Evolutionary conservation across 92 coral and sea anemone species (phyloP), one percentile per base, ranked within the genome.

Genomic region (Muricea muricata): DNA sequence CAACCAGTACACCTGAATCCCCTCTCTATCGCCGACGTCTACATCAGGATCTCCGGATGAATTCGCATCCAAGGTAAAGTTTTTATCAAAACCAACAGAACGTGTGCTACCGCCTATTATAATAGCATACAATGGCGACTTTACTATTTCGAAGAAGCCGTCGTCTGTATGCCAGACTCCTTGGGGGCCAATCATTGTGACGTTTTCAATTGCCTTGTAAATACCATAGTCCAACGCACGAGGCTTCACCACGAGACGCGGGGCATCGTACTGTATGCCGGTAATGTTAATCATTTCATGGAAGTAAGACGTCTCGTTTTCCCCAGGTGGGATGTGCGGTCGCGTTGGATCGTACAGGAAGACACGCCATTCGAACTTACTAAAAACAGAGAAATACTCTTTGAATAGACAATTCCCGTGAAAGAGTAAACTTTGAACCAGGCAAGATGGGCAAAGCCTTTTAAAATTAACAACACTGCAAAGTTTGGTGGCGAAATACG

Each of bases 11-110:
- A 93, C 92, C 56, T 93, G 79, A 7, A 58, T 33, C 32, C 86
- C 61, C 17, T 52, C 76, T 69, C 78, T 33, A 34, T 60, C 35
- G 10, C 75, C 74, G 28, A 61, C 85, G 0, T 75, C 91, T 7
- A 88, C 92, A 85, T 95, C 98, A 0, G 97, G 98, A 45, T 95
- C 98, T 2, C 24, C 52, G 57, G 87, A 87, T 3, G 56, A 0
- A 0, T 57, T 41, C 4, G 94, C 92, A 35, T 87, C 91, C 33
- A 88, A 31, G 7, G 89, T 56, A 33, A 89, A 46, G 11, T 57
- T 65, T 34, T 93, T 91, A 1, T 91, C 90, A 18, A 80, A 82
- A 7, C 97, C 98, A 30, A 95, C 83, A 9, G 95, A 85, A 26
- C 87, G 85, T 13, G 89, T 55, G 9, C 90, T 86, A 37, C 97